Conservation (phyloP, 1,140 invertebrate species). For the Chlorops oryzae region DNA sequence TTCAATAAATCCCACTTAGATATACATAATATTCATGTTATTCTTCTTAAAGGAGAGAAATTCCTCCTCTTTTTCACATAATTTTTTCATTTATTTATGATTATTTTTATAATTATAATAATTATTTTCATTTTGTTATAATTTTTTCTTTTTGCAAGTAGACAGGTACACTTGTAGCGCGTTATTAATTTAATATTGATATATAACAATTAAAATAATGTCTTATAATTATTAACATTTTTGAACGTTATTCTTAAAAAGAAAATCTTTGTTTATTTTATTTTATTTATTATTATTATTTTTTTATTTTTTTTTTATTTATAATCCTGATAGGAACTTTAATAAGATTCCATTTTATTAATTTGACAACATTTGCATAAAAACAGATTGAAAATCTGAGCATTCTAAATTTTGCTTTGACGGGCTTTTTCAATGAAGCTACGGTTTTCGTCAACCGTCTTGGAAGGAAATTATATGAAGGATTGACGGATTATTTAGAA, state of each 20-base stretch:
- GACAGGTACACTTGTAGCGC: constrained; percentile 16
- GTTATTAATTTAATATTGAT: constrained; percentile 4
- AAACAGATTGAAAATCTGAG: too few species aligned
- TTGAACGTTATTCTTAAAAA: neutral
- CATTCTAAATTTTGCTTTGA: too few species aligned
- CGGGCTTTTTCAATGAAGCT: too few species aligned
- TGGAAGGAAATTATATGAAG: too few species aligned
- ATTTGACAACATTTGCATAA: too few species aligned
- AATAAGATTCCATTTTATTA: too few species aligned
- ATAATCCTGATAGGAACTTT: too few species aligned
- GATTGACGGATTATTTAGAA: too few species aligned
- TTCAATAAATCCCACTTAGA: neutral
- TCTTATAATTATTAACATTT: neutral
- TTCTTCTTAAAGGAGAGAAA: too few species aligned
- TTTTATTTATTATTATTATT: constrained; percentile 5
- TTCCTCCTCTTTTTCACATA: too few species aligned
- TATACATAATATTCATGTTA: neutral
- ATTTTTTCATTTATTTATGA: neutral
- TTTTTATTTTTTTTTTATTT: constrained; percentile 1
- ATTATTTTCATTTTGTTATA: too few species aligned
- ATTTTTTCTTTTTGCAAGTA: constrained; percentile 1
- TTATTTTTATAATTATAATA: neutral
- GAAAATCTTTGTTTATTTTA: constrained; percentile 1
- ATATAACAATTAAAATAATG: neutral
- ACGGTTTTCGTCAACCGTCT: too few species aligned